phyloP scores from a whole-genome alignment of 2,888 invertebrate species.

The Incurvaria masculella region DNA sequence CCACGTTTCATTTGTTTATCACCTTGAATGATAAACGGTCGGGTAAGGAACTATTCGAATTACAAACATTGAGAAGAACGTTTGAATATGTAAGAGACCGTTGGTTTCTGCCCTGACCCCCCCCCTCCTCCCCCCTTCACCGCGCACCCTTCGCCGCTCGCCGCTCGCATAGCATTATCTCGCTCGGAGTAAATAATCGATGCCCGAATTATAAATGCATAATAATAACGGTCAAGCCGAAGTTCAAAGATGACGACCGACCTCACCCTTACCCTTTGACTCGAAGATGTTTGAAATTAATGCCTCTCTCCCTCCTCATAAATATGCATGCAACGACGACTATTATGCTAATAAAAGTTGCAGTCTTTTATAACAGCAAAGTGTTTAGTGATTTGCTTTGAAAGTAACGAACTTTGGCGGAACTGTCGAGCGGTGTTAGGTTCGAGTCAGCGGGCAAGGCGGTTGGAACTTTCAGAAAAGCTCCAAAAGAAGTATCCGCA shows the following conservation, averaged over 20 bases:
- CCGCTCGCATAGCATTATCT: not conserved
- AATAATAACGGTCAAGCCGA: slow-evolving; percentile 57
- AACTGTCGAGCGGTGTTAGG: no score
- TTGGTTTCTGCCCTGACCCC: not conserved
- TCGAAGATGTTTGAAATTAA: slow-evolving; percentile 45
- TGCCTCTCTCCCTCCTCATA: not conserved
- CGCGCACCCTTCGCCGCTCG: no score
- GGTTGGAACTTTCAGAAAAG: no score
- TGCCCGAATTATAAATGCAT: slow-evolving; percentile 55
- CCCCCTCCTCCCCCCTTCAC: not conserved
- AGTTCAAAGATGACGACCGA: slow-evolving; percentile 57
- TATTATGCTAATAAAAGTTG: not conserved
- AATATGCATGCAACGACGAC: not conserved
- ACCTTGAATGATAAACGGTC: no score
- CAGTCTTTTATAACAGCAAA: not conserved
- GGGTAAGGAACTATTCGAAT: no score
- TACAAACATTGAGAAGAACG: no score
- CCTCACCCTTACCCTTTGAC: slow-evolving; percentile 35
- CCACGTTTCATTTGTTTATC: no score
- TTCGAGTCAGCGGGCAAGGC: no score
- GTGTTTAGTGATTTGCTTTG: not conserved
- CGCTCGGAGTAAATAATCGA: slow-evolving; percentile 49
- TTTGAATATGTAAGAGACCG: not conserved
- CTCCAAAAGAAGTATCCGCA: no score
- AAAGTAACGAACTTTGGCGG: not conserved